These are phyloP conservation scores for Neomonachus schauinslandi DNA, from an alignment of 2,113 vertebrate species.

Conservation along the genomic window DNA sequence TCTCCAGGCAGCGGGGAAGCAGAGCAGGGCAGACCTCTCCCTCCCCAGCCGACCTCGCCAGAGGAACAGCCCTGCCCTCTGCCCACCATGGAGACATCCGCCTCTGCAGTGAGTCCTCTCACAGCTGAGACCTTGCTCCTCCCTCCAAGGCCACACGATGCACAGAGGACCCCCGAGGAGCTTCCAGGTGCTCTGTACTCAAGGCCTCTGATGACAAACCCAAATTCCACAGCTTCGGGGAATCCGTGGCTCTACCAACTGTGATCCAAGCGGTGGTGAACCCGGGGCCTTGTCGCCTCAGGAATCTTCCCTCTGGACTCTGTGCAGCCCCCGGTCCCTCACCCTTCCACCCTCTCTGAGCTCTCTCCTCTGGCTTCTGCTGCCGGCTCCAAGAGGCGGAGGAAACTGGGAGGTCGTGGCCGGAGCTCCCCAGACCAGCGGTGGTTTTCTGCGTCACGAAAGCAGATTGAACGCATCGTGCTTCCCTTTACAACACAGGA, in stretches of 20 bases:
- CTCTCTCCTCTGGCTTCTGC: neutral
- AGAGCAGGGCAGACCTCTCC: neutral
- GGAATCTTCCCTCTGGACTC: neutral
- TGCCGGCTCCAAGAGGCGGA: accelerated
- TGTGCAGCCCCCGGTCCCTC: neutral
- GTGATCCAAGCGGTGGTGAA: accelerated
- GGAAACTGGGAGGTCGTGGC: neutral
- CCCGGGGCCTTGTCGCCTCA: accelerated
- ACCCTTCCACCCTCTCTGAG: neutral
- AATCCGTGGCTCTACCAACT: too few relatives aligned
- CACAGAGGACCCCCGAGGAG: neutral
- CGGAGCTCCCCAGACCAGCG: neutral
- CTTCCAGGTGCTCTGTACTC: neutral
- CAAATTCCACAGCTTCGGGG: accelerated
- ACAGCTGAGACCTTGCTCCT: accelerated
- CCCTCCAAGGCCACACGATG: accelerated
- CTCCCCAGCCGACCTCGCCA: too few relatives aligned
- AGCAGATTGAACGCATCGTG: accelerated
- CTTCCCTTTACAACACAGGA: neutral
- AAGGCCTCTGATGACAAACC: neutral
- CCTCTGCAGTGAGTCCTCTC: neutral
- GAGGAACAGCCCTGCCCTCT: too few relatives aligned
- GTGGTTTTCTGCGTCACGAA: neutral
- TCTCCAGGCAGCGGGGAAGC: too few relatives aligned
- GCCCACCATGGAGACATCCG: accelerated